Percentiles rank a stretch among this genome's conserved stretches.
Conservation (phyloP, 1,140 invertebrate species). For the Platorchestia sp. region DNA sequence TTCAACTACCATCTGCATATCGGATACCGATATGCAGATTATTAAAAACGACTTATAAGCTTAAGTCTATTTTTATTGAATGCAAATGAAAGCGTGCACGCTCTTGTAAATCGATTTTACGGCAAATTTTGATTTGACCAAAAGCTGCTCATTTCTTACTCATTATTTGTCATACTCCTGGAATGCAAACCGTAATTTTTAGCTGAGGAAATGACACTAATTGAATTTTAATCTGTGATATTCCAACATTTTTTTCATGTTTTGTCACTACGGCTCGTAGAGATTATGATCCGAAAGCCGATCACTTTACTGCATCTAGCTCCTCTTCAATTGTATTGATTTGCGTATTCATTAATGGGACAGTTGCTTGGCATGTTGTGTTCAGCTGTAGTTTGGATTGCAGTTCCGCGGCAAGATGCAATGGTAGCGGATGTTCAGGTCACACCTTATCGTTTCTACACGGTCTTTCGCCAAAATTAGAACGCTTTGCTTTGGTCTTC, state of each 20-base stretch:
- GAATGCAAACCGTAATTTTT: not conserved
- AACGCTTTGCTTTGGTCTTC: no score
- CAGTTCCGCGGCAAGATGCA: no score
- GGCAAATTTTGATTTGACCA: not conserved
- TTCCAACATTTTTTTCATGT: not conserved
- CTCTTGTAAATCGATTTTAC: not conserved
- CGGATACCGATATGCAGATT: not conserved
- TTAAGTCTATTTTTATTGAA: not conserved
- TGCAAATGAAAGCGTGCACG: not conserved
- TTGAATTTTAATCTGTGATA: not conserved
- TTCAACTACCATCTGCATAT: no score
- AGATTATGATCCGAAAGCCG: not conserved
- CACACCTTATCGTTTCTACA: no score
- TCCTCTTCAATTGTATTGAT: no score
- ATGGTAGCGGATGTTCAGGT: no score
- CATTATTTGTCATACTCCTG: not conserved
- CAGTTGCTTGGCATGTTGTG: no score
- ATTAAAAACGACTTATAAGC: not conserved
- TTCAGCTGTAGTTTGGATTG: no score
- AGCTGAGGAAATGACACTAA: not conserved
- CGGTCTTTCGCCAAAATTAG: no score
- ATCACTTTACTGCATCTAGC: not conserved
- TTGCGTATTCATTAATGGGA: no score
- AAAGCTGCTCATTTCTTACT: not conserved
- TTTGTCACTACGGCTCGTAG: not conserved